Evolutionary conservation across 1,140 invertebrate genomes (phyloP).

Genomic region (Drosophila repleta): DNA sequence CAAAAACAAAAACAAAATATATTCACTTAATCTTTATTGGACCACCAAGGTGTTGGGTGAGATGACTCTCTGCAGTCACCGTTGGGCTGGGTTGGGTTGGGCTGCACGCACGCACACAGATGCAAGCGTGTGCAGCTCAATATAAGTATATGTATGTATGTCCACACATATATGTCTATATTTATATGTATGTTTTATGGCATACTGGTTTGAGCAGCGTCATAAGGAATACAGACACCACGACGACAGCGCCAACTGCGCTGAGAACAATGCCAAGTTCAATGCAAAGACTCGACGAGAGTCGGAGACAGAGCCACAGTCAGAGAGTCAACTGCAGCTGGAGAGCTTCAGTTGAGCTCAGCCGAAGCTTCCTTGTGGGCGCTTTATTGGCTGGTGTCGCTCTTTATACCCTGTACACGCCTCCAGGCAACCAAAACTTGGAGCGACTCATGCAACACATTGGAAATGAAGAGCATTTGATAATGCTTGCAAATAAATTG

Average conservation of each 20-base stretch:
- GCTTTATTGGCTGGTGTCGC: conserved; percentile 39
- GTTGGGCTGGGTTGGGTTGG: conserved; percentile 58
- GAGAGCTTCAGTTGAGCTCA: conserved; percentile 29
- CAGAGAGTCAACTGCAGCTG: background rate
- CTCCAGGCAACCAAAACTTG: background rate
- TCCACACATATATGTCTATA: background rate
- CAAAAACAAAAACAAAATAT: conserved; percentile 22
- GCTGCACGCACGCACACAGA: conserved; percentile 5
- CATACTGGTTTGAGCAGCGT: conserved; percentile 71
- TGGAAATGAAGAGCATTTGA: background rate
- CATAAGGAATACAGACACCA: conserved; percentile 66
- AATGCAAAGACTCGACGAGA: conserved; percentile 56
- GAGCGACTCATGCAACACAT: background rate
- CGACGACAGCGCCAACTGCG: conserved; percentile 25
- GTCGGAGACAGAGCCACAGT: conserved; percentile 9
- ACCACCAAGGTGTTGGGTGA: conserved; percentile 70
- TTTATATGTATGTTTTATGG: conserved; percentile 54
- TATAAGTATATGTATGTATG: background rate
- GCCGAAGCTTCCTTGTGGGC: conserved; percentile 55
- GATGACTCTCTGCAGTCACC: conserved; percentile 2
- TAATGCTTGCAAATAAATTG: background rate
- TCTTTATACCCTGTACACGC: conserved; percentile 19
- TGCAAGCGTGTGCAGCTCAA: conserved; percentile 4
- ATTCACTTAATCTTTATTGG: conserved; percentile 62
- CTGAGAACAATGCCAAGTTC: conserved; percentile 78